Evolutionary conservation across 1,140 invertebrate species (phyloP).

Genomic region (Drosophila yakuba): DNA sequence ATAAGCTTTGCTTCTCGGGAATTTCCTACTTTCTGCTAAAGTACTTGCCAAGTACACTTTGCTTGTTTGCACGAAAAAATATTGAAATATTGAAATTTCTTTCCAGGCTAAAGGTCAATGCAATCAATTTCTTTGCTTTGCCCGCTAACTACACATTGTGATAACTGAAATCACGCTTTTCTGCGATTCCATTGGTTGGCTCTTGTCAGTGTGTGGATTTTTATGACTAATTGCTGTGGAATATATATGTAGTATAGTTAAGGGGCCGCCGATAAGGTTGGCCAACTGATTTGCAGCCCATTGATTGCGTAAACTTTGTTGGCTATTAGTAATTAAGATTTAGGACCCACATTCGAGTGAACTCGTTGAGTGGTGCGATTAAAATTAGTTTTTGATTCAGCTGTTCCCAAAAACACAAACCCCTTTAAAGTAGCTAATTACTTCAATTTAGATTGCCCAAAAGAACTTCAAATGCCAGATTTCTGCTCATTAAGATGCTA

Average conservation of each 20-base stretch:
- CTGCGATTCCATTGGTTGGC: background rate
- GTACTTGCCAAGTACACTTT: slow-evolving; percentile 10
- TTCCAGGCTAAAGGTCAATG: slow-evolving; percentile 20
- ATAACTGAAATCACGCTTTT: slow-evolving; percentile 38
- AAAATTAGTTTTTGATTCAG: background rate
- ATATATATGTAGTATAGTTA: slow-evolving; percentile 10
- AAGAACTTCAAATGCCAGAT: background rate
- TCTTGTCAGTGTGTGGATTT: slow-evolving; percentile 16
- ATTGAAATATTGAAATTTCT: background rate
- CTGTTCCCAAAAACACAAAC: background rate
- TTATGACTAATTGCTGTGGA: slow-evolving; percentile 58
- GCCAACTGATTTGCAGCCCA: slow-evolving; percentile 16
- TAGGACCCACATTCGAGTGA: background rate
- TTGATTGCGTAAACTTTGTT: slow-evolving; percentile 25
- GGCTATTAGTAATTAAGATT: slow-evolving; percentile 30
- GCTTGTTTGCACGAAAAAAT: background rate
- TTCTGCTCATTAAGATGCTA: background rate
- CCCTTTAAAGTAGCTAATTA: background rate
- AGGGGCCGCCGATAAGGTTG: slow-evolving; percentile 21
- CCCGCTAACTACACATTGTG: slow-evolving; percentile 6
- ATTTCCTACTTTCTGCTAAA: background rate
- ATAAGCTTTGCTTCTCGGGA: slow-evolving; percentile 1
- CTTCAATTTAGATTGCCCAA: background rate
- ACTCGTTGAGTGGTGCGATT: slow-evolving; percentile 20
- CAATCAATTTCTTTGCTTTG: slow-evolving; percentile 15